Conservation (phyloP, 2,888 invertebrate genomes). For the Tetrapedia diversipes region DNA sequence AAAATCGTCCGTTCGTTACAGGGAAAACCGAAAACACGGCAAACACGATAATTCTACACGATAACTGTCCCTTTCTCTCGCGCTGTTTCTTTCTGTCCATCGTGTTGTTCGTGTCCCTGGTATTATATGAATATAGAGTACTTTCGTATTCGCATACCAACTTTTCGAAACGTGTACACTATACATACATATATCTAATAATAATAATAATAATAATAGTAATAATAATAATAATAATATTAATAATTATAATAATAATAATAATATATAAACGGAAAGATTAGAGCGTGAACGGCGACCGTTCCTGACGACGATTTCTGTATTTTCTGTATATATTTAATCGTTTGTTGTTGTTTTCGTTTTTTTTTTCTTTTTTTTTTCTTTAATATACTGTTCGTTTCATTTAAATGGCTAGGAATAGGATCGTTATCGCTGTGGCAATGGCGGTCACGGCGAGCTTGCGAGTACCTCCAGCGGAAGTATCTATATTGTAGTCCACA, state of each 20-base stretch:
- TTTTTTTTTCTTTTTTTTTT: neutral
- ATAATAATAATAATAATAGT: no score
- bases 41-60: conserved; percentile 12
- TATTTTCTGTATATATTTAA: neutral
- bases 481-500: conserved; percentile 76
- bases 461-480: conserved; percentile 77
- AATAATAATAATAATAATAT: no score
- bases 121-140: conserved; percentile 16
- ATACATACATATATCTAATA: no score
- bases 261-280: conserved; percentile 26
- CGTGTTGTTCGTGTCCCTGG: conserved; percentile 17
- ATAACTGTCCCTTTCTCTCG: neutral
- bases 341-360: neutral
- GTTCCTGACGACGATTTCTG: conserved; percentile 54
- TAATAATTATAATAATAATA: no score
- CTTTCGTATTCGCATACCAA: conserved; percentile 51
- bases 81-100: conserved; percentile 1
- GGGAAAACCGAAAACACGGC: neutral
- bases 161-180: conserved; percentile 36
- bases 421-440: conserved; percentile 79
- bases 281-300: conserved; percentile 58
- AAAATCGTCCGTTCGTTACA: neutral
- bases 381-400: neutral
- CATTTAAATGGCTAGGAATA: conserved; percentile 74
- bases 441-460: conserved; percentile 79